Evolutionary conservation across 1,140 invertebrate species (phyloP).

Genomic region (Melipona quadrifasciata): DNA sequence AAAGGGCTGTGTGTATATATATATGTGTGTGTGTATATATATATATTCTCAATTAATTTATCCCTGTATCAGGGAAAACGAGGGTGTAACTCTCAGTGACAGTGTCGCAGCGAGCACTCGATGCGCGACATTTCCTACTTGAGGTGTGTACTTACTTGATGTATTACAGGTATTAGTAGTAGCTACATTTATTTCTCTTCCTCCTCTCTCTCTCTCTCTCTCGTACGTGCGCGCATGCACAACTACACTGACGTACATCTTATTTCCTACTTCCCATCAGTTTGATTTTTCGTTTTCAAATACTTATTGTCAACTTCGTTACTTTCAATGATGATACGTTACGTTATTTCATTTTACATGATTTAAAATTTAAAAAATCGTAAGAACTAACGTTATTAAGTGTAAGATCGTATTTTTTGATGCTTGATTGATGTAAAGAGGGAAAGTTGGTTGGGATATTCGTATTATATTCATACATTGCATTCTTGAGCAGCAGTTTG

Average conservation of each 20-base stretch:
- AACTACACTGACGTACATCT: neutral
- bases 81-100: neutral
- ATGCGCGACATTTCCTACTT: slow-evolving; percentile 22
- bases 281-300: neutral
- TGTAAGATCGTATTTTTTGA: neutral
- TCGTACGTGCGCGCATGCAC: neutral
- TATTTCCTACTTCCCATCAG: neutral
- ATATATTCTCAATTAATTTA: slow-evolving; percentile 5
- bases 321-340: neutral
- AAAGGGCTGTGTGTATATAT: neutral
- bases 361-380: neutral
- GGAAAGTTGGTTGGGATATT: neutral
- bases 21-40: too few relatives aligned
- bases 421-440: neutral
- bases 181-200: neutral
- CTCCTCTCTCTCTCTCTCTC: neutral
- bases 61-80: slow-evolving; percentile 17
- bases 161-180: slow-evolving; percentile 1
- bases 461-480: neutral
- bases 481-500: neutral
- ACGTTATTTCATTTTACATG: neutral
- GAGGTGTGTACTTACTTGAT: slow-evolving; percentile 7
- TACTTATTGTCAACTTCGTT: neutral
- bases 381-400: neutral
- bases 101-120: slow-evolving; percentile 32